Base-by-base conservation (phyloP, 2,888 invertebrate genomes). In the Troilus luridus region DNA sequence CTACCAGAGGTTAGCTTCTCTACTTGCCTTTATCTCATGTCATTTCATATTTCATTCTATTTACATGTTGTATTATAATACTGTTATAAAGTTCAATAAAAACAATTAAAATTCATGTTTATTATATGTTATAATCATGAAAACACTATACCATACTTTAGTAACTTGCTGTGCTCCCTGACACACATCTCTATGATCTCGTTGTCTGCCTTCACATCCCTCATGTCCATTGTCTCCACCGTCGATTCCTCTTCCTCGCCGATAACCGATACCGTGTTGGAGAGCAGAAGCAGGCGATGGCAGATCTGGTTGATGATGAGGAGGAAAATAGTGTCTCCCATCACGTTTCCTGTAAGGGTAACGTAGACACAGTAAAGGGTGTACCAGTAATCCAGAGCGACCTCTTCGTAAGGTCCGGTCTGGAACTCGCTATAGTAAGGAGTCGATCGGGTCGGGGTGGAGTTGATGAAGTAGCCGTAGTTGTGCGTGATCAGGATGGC, bases 291-390 rank as follows among this genome's bases (percentile, higher is more conserved):
- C 3, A 90, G 54, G 54, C 72, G 19, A 58, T 90, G 90, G 88
- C 90, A 90, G 27, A 88, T 56, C 90, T 90, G 90, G 59, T 72
- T 90, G 85, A 85, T n/a, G 58, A 60, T 19, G 14, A 90, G 27
- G 21, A 90, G 88, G 90, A 90, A 90, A 6, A 90, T 6, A 5
- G 88, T 62, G 64, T 90, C 90, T 3, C 90, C 90, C 0, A 90
- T 64, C 10, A 90, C 90, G 27, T 90, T 90, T 1, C 72, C 90
- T 0, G 58, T 72, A 17, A 90, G 90, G 10, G 77, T 90, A 58
- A 90, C 58, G 72, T 59, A 54, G 77, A 41, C 67, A 11, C 72
- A 64, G 77, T 90, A 77, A n/a, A 90, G 72, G 11, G 67, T 56
- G 90, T 17, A 90, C 56, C 54, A 56, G 27, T 90, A 90, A 59